These are phyloP conservation scores for Hecatera dysodea DNA, from an alignment of 2,888 invertebrate species.

Conservation along the genomic window DNA sequence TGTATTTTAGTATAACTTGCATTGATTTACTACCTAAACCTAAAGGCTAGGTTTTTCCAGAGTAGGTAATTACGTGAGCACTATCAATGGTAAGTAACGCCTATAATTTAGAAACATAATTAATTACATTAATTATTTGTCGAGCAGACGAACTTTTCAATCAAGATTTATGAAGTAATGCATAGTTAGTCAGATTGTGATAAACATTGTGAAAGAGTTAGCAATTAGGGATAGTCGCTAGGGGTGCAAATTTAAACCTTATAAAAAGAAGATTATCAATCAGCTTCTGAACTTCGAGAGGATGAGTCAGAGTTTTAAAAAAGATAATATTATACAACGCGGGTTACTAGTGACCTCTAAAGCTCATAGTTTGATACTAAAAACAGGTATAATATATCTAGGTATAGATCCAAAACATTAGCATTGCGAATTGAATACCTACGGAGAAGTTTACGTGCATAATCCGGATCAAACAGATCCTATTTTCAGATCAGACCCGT, in stretches of 20 bases:
- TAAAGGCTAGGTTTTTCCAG: no score
- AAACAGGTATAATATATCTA: constrained; percentile 5
- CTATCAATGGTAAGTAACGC: no score
- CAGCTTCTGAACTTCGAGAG: constrained; percentile 46
- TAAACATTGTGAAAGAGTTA: no score
- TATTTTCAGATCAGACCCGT: not conserved
- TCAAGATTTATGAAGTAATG: no score
- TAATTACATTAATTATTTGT: not conserved
- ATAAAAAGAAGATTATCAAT: constrained; percentile 4
- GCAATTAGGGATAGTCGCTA: no score
- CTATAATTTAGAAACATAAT: no score
- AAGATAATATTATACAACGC: constrained; percentile 23
- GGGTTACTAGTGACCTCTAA: constrained; percentile 29
- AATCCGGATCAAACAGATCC: no score
- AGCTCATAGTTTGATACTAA: constrained; percentile 41
- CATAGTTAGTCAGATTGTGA: no score
- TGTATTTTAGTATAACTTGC: not conserved
- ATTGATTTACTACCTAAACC: no score
- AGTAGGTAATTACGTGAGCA: no score
- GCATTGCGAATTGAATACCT: not conserved
- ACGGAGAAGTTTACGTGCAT: not conserved
- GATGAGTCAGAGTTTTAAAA: constrained; percentile 47
- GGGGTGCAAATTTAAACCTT: no score
- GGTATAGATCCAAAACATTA: not conserved
- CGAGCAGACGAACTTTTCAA: no score